Percentiles rank a stretch among this genome's conserved stretches.
Evolutionary conservation across 2,113 vertebrate genomes (phyloP).

Genomic region (Cygnus atratus): DNA sequence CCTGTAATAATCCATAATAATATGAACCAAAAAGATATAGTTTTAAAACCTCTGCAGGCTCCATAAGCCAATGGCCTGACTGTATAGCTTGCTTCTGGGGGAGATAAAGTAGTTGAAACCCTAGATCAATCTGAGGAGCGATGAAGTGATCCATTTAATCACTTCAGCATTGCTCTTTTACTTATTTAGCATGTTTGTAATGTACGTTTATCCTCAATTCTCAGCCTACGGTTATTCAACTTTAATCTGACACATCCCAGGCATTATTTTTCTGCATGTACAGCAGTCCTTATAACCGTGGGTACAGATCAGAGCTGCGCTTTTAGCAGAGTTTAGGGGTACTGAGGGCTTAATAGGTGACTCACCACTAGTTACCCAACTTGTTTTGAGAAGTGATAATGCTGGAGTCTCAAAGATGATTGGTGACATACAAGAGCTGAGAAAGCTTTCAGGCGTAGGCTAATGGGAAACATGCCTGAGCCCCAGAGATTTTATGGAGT

Average conservation of each 20-base stretch:
- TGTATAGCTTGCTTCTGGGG: background rate
- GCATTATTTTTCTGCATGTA: background rate
- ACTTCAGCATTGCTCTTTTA: background rate
- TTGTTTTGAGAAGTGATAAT: background rate
- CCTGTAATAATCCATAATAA: rapidly evolving
- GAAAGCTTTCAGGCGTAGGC: background rate
- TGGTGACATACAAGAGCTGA: background rate
- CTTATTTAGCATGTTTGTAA: background rate
- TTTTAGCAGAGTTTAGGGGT: background rate
- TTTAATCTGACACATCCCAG: background rate
- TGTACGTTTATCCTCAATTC: background rate
- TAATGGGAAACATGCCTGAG: background rate
- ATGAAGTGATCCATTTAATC: background rate
- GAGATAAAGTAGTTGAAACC: background rate
- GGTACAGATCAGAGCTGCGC: background rate
- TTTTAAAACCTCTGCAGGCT: background rate
- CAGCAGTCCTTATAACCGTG: background rate
- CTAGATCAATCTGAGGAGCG: background rate
- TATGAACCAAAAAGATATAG: background rate
- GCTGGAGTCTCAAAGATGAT: background rate
- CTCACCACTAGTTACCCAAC: rapidly evolving
- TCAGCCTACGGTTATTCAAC: background rate
- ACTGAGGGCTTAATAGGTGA: background rate
- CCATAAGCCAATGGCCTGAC: background rate
- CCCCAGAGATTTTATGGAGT: too few species aligned